These are phyloP conservation scores for Abrostola tripartita DNA, from an alignment of 2,888 invertebrate genomes.

Conservation along the genomic window DNA sequence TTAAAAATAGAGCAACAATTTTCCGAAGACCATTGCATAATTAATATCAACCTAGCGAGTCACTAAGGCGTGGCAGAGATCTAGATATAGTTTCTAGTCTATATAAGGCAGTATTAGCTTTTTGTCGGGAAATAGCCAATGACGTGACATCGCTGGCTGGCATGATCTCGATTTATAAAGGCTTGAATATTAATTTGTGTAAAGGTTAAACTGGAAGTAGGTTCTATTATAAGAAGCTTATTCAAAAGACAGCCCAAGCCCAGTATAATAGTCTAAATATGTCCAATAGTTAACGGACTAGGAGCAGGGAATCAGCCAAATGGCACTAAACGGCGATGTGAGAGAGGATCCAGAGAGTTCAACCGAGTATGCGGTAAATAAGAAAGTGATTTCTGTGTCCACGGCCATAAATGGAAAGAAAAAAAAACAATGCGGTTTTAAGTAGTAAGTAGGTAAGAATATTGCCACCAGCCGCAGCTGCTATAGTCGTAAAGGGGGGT, in stretches of 20 bases:
- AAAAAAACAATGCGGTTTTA: too few relatives aligned
- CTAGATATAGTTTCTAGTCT: slow-evolving; percentile 44
- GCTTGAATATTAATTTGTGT: slow-evolving; percentile 18
- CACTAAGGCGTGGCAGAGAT: slow-evolving; percentile 44
- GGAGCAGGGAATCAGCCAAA: too few relatives aligned
- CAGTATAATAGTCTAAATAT: too few relatives aligned
- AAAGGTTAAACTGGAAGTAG: slow-evolving; percentile 44
- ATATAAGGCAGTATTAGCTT: slow-evolving; percentile 47
- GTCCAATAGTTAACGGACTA: too few relatives aligned
- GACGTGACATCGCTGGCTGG: slow-evolving; percentile 48
- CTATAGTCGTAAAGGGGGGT: too few relatives aligned
- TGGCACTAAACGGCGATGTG: too few relatives aligned
- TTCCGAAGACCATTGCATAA: slow-evolving; percentile 19
- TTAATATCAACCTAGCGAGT: slow-evolving; percentile 18
- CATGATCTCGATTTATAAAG: slow-evolving; percentile 48
- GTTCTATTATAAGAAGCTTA: slow-evolving; percentile 33
- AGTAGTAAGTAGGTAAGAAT: too few relatives aligned
- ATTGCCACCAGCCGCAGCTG: too few relatives aligned
- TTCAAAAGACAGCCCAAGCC: not conserved
- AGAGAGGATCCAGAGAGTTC: too few relatives aligned
- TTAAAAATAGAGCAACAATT: not conserved
- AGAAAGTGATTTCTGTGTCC: too few relatives aligned
- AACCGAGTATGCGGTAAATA: too few relatives aligned
- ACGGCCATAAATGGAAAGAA: too few relatives aligned
- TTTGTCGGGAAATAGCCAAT: slow-evolving; percentile 50